A percentile compares a stretch with the other conserved stretches of the same genome.
Evolutionary conservation across 2,888 invertebrate species (phyloP).

Genomic region (Tanypteryx hageni): DNA sequence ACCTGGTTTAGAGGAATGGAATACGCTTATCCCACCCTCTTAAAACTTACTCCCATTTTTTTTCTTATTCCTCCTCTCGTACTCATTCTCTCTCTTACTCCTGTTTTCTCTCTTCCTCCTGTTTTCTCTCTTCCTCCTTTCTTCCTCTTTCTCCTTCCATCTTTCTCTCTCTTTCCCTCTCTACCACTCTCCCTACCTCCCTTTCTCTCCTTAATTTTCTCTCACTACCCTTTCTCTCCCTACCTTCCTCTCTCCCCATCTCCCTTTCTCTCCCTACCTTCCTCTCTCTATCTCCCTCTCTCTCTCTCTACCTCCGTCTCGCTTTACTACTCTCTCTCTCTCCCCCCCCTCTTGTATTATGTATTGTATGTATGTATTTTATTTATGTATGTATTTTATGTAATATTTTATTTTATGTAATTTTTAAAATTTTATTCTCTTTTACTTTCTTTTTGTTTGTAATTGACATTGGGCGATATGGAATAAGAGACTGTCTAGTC

Average conservation of each 20-base stretch:
- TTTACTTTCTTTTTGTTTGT: too few relatives aligned
- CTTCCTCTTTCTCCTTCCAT: background rate
- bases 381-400: too few relatives aligned
- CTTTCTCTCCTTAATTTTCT: background rate
- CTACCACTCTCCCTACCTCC: background rate
- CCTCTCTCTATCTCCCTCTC: background rate
- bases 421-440: too few relatives aligned
- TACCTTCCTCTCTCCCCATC: background rate
- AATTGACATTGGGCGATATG: too few relatives aligned
- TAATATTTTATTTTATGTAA: too few relatives aligned
- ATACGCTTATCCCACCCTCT: background rate
- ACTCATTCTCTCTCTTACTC: background rate
- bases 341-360: too few relatives aligned
- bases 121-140: background rate
- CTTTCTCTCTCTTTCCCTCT: background rate
- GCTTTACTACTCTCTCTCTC: background rate
- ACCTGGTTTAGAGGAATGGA: constrained; percentile 20
- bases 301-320: background rate
- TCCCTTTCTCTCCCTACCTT: background rate
- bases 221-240: background rate
- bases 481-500: too few relatives aligned
- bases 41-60: too few relatives aligned
- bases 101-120: background rate
- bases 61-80: too few relatives aligned
- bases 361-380: too few relatives aligned